Percentiles rank a stretch among this genome's conserved stretches.
Conservation (phyloP, 2,797 vertebrate genomes). For the Chelon labrosus region DNA sequence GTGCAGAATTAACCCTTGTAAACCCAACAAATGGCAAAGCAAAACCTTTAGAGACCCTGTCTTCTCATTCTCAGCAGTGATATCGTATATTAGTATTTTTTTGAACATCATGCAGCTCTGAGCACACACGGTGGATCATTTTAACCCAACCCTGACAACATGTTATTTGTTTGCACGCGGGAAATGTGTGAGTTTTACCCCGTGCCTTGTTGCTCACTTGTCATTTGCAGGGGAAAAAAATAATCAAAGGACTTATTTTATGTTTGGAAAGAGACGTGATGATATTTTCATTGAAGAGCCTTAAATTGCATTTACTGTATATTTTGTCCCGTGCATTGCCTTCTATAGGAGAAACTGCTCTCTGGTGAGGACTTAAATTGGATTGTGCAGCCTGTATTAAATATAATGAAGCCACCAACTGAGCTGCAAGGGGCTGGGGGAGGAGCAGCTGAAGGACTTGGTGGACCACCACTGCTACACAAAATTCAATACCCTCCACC, state of each 20-base stretch:
- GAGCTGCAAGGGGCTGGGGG: constrained; percentile 40
- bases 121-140: constrained; percentile 11
- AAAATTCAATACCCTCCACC: constrained; percentile 29
- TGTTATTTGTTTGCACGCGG: constrained; percentile 33
- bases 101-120: constrained; percentile 5
- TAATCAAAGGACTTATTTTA: constrained; percentile 5
- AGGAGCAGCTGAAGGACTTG: constrained; percentile 31
- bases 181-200: constrained; percentile 21
- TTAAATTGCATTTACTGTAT: background rate
- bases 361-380: constrained; percentile 39
- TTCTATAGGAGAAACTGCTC: constrained; percentile 35
- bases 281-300: constrained; percentile 7
- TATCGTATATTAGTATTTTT: too few relatives aligned
- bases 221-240: constrained; percentile 13
- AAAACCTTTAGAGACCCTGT: too few relatives aligned
- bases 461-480: constrained; percentile 34
- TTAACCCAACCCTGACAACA: constrained; percentile 41
- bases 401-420: constrained; percentile 53
- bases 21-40: too few relatives aligned
- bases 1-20: too few relatives aligned
- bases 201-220: background rate
- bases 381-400: constrained; percentile 38
- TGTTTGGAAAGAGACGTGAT: background rate
- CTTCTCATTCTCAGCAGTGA: background rate
- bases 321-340: background rate